A percentile compares a stretch with the other conserved stretches of the same genome.
These are phyloP conservation scores for Regulus satrapa DNA, from an alignment of 2,113 vertebrate species.

Conservation along the genomic window DNA sequence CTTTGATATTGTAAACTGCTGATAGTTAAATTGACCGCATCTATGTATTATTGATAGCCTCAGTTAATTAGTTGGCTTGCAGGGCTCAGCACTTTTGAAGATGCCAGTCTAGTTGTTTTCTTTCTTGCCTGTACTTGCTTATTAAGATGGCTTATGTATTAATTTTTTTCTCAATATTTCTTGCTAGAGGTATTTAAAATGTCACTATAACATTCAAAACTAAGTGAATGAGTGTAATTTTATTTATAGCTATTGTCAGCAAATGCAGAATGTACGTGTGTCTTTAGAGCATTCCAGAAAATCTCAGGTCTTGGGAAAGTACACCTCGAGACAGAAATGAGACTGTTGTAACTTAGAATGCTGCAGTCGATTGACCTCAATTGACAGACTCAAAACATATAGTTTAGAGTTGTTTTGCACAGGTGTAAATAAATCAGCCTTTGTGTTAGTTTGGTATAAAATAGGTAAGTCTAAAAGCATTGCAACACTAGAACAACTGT, in stretches of 20 bases:
- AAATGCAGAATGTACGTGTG: neutral
- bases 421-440: neutral
- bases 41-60: neutral
- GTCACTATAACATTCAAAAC: neutral
- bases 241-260: neutral
- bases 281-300: neutral
- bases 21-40: neutral
- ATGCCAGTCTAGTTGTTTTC: neutral
- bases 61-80: neutral
- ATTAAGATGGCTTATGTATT: neutral
- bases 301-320: neutral
- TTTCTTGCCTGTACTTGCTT: constrained; percentile 10
- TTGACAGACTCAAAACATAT: neutral
- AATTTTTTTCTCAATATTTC: neutral
- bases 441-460: neutral
- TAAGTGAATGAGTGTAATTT: neutral
- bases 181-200: neutral
- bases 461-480: neutral
- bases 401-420: neutral
- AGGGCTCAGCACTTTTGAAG: neutral
- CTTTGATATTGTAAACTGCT: constrained; percentile 27
- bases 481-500: neutral
- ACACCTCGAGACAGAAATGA: neutral
- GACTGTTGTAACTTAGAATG: neutral
- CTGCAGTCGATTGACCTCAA: neutral